Conservation (phyloP, 2,113 vertebrate species). For the Pluvianellus socialis region DNA sequence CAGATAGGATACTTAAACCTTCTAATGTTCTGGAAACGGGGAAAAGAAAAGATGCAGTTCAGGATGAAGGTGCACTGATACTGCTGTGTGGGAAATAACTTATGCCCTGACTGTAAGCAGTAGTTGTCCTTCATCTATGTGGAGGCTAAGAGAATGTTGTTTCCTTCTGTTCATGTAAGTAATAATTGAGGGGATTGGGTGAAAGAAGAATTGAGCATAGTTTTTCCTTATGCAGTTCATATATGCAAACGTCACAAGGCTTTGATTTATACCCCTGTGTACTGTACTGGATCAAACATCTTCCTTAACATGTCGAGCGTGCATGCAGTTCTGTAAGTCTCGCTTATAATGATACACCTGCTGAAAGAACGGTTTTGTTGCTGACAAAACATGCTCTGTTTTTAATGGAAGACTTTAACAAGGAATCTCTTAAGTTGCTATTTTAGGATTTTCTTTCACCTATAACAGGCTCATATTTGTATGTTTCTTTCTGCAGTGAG, state of each 20-base stretch:
- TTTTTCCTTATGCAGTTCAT: background rate
- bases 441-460: background rate
- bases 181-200: background rate
- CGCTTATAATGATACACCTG: background rate
- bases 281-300: background rate
- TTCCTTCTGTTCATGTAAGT: constrained; percentile 42
- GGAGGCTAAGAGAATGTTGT: background rate
- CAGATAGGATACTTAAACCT: constrained; percentile 6
- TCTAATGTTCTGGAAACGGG: background rate
- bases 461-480: background rate
- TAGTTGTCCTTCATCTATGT: constrained; percentile 6
- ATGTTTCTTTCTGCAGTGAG: constrained; percentile 78
- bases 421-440: background rate
- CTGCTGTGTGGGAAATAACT: background rate
- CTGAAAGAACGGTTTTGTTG: background rate
- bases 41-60: background rate
- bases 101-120: background rate
- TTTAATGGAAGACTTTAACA: background rate
- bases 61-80: background rate
- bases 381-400: background rate
- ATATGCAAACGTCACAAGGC: background rate
- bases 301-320: background rate
- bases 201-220: background rate
- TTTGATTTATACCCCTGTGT: background rate
- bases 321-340: background rate